Conservation (phyloP, 2,113 vertebrate species). For the Phalacrocorax aristotelis region DNA sequence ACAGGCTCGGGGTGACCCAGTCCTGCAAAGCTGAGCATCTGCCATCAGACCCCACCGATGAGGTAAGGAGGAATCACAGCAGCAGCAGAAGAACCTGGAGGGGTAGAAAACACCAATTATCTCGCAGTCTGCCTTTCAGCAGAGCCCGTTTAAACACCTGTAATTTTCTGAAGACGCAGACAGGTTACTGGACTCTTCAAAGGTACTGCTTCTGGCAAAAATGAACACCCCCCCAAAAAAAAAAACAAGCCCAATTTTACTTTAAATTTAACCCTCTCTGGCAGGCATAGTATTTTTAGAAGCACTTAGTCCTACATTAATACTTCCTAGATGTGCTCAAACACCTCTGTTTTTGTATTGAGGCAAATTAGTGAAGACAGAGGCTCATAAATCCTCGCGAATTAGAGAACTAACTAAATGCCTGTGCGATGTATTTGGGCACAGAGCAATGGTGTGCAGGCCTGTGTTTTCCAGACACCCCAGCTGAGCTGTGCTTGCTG, state of each 20-base stretch:
- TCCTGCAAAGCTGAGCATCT: background rate
- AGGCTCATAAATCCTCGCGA: conserved; percentile 15
- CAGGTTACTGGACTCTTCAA: background rate
- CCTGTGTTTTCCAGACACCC: background rate
- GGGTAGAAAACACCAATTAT: conserved; percentile 61
- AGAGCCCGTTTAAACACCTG: conserved; percentile 1
- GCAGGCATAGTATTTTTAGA: background rate
- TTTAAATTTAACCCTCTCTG: conserved; percentile 21
- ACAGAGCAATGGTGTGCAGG: background rate
- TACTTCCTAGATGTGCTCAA: background rate
- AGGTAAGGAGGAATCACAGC: background rate
- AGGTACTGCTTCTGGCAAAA: background rate
- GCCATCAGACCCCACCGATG: background rate
- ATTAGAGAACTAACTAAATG: background rate
- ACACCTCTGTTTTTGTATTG: background rate
- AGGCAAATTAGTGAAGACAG: background rate
- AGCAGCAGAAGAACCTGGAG: background rate
- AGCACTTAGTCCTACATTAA: background rate
- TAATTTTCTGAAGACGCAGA: conserved; percentile 48
- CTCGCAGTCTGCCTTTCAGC: conserved; percentile 4
- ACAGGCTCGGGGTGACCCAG: conserved; percentile 5
- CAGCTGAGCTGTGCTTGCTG: background rate
- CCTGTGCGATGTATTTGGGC: background rate
- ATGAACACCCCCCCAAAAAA: background rate
- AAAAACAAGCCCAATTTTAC: background rate